Evolutionary conservation across 2,113 vertebrate genomes (phyloP), one percentile per base, ranked within the genome.

Genomic region (Sylvia atricapilla): DNA sequence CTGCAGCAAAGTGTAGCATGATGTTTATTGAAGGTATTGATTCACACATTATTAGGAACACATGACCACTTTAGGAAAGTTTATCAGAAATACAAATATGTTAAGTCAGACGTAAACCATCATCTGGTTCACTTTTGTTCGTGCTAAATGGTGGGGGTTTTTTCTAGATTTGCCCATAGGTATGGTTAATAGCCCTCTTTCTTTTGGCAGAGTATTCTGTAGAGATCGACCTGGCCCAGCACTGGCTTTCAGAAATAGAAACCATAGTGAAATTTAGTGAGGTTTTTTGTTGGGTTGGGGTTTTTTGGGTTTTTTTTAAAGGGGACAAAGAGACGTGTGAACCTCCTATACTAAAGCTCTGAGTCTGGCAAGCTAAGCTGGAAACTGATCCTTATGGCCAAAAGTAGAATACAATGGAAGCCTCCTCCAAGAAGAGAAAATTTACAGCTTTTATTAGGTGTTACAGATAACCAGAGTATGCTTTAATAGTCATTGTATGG

Each of bases 361-460:
- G 27, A 56, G 39, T 44, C 17, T 72, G 43, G 73, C 73, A 87
- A 59, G 10, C 64, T 52, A 52, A 82, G 16, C 15, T 79, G 62
- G 33, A 84, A 84, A 74, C n/a, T 76, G 46, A 23, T 59, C 25
- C 24, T 37, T 62, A 33, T 20, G 15, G 52, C 69, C 58, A 84
- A 87, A 90, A 82, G 90, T n/a, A 82, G 37, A 93, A 90, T 53
- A 75, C 23, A 84, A 52, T 43, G n/a, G 76, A 94, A 72, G 53
- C 50, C 41, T 87, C 16, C 19, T 46, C 44, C 56, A 64, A 41
- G 69, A 75, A 80, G 64, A 70, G 11, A 86, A 53, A 82, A 92
- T 80, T 23, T 93, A 78, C 47, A 92, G 46, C 33, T 84, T 95
- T 95, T 96, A 94, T 93, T 95, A 87, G 35, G 30, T 88, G n/a